These are phyloP conservation scores for Drosophila paramelanica DNA, from an alignment of 2,888 invertebrate species.

Conservation along the genomic window DNA sequence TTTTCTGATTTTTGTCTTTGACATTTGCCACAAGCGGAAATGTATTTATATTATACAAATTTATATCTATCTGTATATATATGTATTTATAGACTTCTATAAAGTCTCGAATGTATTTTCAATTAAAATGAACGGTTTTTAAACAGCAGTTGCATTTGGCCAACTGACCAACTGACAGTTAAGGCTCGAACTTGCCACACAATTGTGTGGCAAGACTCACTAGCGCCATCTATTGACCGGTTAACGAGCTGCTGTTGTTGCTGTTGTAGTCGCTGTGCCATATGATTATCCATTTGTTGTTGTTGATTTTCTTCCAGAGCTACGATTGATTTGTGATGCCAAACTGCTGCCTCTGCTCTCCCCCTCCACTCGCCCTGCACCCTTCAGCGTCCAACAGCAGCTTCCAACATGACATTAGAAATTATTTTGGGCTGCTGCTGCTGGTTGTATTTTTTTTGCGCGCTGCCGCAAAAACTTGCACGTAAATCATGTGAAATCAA, in stretches of 20 bases:
- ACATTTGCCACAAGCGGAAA: constrained; percentile 43
- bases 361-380: neutral
- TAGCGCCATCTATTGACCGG: constrained; percentile 50
- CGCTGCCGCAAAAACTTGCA: constrained; percentile 60
- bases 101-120: neutral
- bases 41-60: constrained; percentile 3
- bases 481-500: constrained; percentile 84
- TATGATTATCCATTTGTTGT: constrained; percentile 69
- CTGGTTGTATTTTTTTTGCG: constrained; percentile 19
- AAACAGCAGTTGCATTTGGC: constrained; percentile 18
- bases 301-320: constrained; percentile 20
- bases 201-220: constrained; percentile 25
- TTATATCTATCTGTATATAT: too few species aligned
- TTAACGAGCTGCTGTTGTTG: constrained; percentile 40
- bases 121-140: neutral
- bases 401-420: constrained; percentile 76
- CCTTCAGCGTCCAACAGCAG: constrained; percentile 40
- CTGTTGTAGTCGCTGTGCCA: constrained; percentile 31
- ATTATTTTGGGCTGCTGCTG: constrained; percentile 59
- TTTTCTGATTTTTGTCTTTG: constrained; percentile 24
- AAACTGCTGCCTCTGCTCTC: constrained; percentile 27
- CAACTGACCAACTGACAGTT: constrained; percentile 45
- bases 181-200: constrained; percentile 4
- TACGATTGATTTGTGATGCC: constrained; percentile 74
- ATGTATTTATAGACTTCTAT: neutral